These are phyloP conservation scores for Pollenia griseotomentosa DNA, from an alignment of 2,888 invertebrate species.

Conservation along the genomic window DNA sequence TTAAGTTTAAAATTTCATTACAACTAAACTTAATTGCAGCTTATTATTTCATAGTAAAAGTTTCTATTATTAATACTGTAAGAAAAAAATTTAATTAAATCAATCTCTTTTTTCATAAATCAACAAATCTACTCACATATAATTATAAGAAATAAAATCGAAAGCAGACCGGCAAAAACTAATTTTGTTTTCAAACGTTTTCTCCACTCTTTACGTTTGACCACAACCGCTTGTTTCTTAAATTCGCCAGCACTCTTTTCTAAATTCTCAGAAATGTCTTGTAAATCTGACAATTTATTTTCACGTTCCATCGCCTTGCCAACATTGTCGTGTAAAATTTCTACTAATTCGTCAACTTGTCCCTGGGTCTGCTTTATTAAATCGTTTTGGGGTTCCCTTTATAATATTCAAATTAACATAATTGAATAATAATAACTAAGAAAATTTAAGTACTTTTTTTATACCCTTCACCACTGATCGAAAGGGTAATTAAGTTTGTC, in stretches of 20 bases:
- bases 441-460: too few species aligned
- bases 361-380: conserved; percentile 56
- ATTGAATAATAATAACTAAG: too few species aligned
- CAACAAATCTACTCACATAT: conserved; percentile 52
- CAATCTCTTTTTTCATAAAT: neutral
- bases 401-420: neutral
- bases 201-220: conserved; percentile 58
- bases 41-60: conserved; percentile 11
- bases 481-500: too few species aligned
- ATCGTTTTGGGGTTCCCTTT: conserved; percentile 18
- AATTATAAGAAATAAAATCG: conserved; percentile 53
- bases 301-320: conserved; percentile 56
- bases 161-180: conserved; percentile 52
- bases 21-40: conserved; percentile 11
- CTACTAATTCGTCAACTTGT: conserved; percentile 64
- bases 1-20: neutral
- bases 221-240: conserved; percentile 47
- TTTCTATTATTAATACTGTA: conserved; percentile 49
- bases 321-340: conserved; percentile 65
- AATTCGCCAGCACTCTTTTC: conserved; percentile 53
- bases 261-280: conserved; percentile 48
- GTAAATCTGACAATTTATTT: conserved; percentile 55
- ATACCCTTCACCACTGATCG: too few species aligned
- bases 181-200: conserved; percentile 66
- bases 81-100: neutral